Percentiles rank a stretch among this genome's conserved stretches.
These are phyloP conservation scores for Oreocharis arfaki DNA, from an alignment of 2,113 vertebrate genomes.

Conservation along the genomic window DNA sequence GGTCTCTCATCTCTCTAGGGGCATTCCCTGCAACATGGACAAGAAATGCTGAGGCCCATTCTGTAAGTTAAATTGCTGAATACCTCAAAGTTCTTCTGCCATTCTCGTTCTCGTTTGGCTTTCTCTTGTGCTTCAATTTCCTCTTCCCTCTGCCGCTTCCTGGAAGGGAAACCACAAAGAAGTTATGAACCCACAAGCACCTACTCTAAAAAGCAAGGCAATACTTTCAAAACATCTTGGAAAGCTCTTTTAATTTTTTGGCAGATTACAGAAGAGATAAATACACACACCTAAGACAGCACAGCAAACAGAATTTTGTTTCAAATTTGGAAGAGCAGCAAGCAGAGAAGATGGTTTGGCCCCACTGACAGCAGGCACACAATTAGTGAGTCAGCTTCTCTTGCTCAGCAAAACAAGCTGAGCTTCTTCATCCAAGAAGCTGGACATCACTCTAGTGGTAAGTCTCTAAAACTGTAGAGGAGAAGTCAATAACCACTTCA, in stretches of 20 bases:
- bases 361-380: not conserved
- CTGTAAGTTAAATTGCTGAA: not conserved
- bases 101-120: slow-evolving; percentile 92
- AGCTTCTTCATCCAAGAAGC: not conserved
- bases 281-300: fast-evolving
- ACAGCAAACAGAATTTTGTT: not conserved
- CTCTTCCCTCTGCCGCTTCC: slow-evolving; percentile 95
- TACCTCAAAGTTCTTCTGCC: slow-evolving; percentile 99
- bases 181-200: not conserved
- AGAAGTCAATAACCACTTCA: not conserved
- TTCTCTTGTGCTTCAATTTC: slow-evolving; percentile 95
- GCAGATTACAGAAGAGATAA: not conserved
- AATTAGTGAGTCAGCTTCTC: not conserved
- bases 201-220: not conserved
- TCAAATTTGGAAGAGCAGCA: not conserved
- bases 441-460: not conserved
- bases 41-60: not conserved
- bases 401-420: not conserved
- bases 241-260: not conserved
- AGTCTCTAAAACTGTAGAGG: not conserved
- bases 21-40: not conserved
- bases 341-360: not conserved
- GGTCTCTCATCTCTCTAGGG: not conserved
- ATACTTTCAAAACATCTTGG: not conserved
- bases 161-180: slow-evolving; percentile 59